Conservation (phyloP, 2,113 vertebrate species). For the Oryzias woworae region DNA sequence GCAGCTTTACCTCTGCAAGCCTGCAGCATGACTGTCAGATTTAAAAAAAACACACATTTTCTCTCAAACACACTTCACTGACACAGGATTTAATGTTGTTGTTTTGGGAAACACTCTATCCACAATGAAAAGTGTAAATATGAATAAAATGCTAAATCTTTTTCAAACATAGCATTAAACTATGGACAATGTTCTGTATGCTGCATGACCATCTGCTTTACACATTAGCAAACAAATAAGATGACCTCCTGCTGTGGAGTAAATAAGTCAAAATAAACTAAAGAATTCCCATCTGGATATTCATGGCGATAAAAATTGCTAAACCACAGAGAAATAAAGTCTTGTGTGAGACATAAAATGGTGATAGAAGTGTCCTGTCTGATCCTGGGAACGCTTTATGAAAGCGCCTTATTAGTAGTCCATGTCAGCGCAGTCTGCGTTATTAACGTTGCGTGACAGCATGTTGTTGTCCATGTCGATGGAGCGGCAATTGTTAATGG, state of each 20-base stretch:
- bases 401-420: constrained; percentile 71
- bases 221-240: constrained; percentile 83
- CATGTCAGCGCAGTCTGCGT: constrained; percentile 78
- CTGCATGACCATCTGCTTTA: constrained; percentile 78
- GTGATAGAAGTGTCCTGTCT: constrained; percentile 59
- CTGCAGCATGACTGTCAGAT: too few species aligned
- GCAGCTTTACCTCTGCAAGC: too few species aligned
- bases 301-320: constrained; percentile 69
- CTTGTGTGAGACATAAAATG: constrained; percentile 78
- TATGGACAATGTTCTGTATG: constrained; percentile 87
- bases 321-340: constrained; percentile 87
- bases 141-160: constrained; percentile 96
- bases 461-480: constrained; percentile 88
- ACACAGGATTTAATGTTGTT: constrained; percentile 78
- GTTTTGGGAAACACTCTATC: constrained; percentile 87
- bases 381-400: not conserved
- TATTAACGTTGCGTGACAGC: constrained; percentile 81
- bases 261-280: constrained; percentile 27
- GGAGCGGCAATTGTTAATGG: constrained; percentile 85
- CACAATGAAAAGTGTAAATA: constrained; percentile 99
- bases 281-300: constrained; percentile 47
- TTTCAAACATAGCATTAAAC: constrained; percentile 97
- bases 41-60: too few species aligned
- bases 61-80: constrained; percentile 20
- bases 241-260: constrained; percentile 79